Conservation (phyloP, 2,113 vertebrate species). For the Ramphastos sulfuratus region DNA sequence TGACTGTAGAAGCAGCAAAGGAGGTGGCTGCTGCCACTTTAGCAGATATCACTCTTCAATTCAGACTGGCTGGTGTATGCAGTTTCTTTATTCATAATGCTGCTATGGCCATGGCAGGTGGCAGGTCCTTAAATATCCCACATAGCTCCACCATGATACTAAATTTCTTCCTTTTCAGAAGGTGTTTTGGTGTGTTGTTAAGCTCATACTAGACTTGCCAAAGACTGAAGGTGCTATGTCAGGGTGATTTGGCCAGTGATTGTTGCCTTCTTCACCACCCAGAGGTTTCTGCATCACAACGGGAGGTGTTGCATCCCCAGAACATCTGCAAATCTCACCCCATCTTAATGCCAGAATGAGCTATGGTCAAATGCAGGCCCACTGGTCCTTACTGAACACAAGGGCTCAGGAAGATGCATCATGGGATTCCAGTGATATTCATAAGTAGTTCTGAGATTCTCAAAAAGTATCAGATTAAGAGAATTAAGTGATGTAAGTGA, state of each 20-base stretch:
- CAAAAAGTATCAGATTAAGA: not conserved
- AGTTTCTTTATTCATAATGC: not conserved
- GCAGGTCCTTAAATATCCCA: not conserved
- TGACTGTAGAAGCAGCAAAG: not conserved
- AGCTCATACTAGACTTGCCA: not conserved
- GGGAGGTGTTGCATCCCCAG: not conserved
- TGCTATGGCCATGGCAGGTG: not conserved
- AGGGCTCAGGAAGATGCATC: not conserved
- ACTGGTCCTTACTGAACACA: not conserved
- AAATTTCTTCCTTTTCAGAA: not conserved
- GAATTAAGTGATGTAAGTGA: not conserved
- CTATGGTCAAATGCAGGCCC: not conserved
- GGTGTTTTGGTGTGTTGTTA: not conserved
- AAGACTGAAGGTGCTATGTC: not conserved
- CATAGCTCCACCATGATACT: not conserved
- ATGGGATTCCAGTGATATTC: not conserved
- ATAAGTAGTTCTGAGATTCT: not conserved
- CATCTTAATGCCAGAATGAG: not conserved
- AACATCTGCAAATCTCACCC: not conserved
- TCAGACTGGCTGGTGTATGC: not conserved
- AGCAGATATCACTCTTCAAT: not conserved
- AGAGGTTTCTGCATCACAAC: not conserved
- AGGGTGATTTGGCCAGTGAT: fast-evolving
- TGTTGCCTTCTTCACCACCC: not conserved
- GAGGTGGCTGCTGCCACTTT: not conserved